Evolutionary conservation across 1,140 invertebrate genomes (phyloP).

Genomic region (Drosophila guanche): DNA sequence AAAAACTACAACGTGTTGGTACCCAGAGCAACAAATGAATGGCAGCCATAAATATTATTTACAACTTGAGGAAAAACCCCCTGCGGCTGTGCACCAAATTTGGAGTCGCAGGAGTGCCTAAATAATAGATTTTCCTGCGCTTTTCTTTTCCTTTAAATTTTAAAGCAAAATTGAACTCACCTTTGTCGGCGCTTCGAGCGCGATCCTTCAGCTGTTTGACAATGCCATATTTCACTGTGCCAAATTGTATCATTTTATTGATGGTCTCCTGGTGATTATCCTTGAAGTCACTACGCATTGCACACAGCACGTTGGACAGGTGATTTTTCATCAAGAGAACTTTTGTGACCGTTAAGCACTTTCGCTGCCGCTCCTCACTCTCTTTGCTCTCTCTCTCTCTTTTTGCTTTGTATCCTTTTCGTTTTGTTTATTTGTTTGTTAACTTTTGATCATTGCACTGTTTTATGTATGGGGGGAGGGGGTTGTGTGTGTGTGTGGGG

Average conservation of each 20-base stretch:
- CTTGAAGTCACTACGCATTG: slow-evolving; percentile 83
- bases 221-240: slow-evolving; percentile 86
- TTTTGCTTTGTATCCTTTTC: slow-evolving; percentile 14
- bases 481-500: neutral
- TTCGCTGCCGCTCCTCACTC: neutral
- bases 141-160: neutral
- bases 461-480: slow-evolving; percentile 19
- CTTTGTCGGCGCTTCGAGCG: slow-evolving; percentile 76
- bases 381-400: slow-evolving; percentile 17
- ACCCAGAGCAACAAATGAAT: no score
- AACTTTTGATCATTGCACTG: slow-evolving; percentile 41
- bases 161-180: slow-evolving; percentile 43
- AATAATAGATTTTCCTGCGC: no score
- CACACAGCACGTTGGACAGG: slow-evolving; percentile 79
- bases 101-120: no score
- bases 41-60: no score
- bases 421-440: neutral
- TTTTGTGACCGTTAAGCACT: slow-evolving; percentile 13
- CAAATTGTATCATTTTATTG: slow-evolving; percentile 86
- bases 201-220: slow-evolving; percentile 85
- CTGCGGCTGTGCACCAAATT: no score
- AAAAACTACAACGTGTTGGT: no score
- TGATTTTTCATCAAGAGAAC: slow-evolving; percentile 81
- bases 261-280: slow-evolving; percentile 83
- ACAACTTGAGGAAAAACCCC: no score